Percentiles rank a stretch among this genome's conserved stretches.
Evolutionary conservation across 1,140 invertebrate species (phyloP).

Genomic region (Drosophila willistoni): DNA sequence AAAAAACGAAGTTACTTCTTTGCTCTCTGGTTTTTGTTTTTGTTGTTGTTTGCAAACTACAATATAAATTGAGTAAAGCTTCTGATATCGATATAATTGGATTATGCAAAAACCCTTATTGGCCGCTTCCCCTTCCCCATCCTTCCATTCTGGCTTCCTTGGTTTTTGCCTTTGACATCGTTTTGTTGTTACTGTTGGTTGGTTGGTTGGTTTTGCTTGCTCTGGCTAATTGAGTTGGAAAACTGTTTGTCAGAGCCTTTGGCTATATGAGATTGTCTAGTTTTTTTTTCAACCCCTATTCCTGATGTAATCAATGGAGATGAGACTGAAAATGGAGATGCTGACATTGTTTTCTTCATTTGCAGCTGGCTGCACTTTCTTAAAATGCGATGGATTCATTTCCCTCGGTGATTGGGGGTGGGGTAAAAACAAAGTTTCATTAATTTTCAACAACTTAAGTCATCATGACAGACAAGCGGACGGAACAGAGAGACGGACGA

Average conservation of each 20-base stretch:
- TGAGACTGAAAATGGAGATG: slow-evolving; percentile 9
- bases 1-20: not conserved
- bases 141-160: not conserved
- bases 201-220: not conserved
- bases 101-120: slow-evolving; percentile 6
- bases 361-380: slow-evolving; percentile 18
- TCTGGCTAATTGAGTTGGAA: slow-evolving; percentile 41
- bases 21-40: not conserved
- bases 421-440: slow-evolving; percentile 31
- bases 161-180: slow-evolving; percentile 9
- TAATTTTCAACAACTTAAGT: slow-evolving; percentile 36
- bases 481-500: not conserved
- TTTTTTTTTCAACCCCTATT: not conserved
- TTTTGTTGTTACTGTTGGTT: not conserved
- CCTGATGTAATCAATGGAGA: slow-evolving; percentile 2
- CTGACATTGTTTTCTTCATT: slow-evolving; percentile 25
- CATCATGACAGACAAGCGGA: not conserved
- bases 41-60: not conserved
- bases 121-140: not conserved
- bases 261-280: slow-evolving; percentile 9
- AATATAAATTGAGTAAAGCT: slow-evolving; percentile 22
- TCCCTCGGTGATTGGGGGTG: not conserved
- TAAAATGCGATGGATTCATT: not conserved
- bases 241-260: slow-evolving; percentile 17
- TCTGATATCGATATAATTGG: slow-evolving; percentile 32